A percentile compares a stretch with the other conserved stretches of the same genome.
These are phyloP conservation scores for Rhyacophila brunnea DNA, from an alignment of 1,140 invertebrate species.

Conservation along the genomic window DNA sequence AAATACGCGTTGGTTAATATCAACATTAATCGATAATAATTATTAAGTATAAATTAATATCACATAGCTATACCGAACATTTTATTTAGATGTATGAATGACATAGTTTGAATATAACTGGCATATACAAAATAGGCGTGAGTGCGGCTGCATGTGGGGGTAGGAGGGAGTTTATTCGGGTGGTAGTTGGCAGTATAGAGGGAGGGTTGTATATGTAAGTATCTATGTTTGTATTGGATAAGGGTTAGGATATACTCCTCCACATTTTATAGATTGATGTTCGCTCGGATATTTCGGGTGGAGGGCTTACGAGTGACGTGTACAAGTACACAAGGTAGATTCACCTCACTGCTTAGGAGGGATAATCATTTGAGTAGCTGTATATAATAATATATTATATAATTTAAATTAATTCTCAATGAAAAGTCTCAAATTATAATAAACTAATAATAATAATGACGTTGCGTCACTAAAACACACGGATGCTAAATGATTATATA, in stretches of 20 bases:
- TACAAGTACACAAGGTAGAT: constrained; percentile 16
- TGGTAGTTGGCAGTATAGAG: constrained; percentile 1
- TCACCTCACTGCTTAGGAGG: constrained; percentile 5
- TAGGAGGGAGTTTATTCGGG: background rate
- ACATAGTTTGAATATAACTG: too few relatives aligned
- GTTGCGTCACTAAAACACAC: too few relatives aligned
- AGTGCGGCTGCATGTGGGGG: constrained; percentile 20
- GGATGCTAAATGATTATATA: too few relatives aligned
- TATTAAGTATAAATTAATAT: too few relatives aligned
- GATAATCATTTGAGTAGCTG: constrained; percentile 28
- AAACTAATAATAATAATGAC: too few relatives aligned
- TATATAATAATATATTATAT: constrained; percentile 13
- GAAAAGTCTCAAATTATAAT: background rate
- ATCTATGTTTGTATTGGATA: constrained; percentile 21
- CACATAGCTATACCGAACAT: too few relatives aligned
- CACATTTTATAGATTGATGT: constrained; percentile 27
- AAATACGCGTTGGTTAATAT: too few relatives aligned
- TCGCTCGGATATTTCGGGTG: constrained; percentile 23
- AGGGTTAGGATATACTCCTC: constrained; percentile 23
- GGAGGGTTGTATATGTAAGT: constrained; percentile 6
- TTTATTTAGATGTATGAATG: too few relatives aligned
- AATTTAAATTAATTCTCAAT: background rate
- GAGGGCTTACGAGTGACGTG: constrained; percentile 23
- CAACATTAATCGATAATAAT: too few relatives aligned
- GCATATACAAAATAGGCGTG: constrained; percentile 9